Base-by-base conservation (phyloP, 2,797 vertebrate genomes). In the Acanthopagrus latus region DNA sequence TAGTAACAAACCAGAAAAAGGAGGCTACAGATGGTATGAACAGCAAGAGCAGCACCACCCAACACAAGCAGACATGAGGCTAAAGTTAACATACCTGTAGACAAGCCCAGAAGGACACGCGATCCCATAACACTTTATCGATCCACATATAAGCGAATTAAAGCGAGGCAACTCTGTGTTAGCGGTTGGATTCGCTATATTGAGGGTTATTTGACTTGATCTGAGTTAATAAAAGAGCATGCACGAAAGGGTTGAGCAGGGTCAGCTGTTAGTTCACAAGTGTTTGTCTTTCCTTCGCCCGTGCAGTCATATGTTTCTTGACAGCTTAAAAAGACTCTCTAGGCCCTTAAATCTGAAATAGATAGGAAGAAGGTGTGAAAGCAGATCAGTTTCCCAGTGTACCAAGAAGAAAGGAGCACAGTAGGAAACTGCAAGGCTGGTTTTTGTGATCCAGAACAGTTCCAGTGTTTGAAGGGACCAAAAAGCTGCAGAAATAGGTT, bases 311-410 rank as follows among this genome's bases (percentile, higher is more conserved):
- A 63, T 85, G 80, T 89, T 83, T 76, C 77, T 84, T 85, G 93
- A 81, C 60, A 84, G 81, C 82, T 92, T 92, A 87, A 93, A 59
- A 66, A 95, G 86, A 88, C 71, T 93, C 82, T 88, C 93, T 91
- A 95, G 94, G 86, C 93, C 95, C 86, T 78, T 95, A 93, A 91
- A 95, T 94, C 94, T 95, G 94, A 90, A 95, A 71, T 25, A 54
- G 52, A 54, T 93, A 84, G 81, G 16, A 83, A 83, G 87, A 10
- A 74, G 64, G 76, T 56, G 76, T 82, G 68, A 86, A 80, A 87
- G 71, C 43, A 89, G 75, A 81, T 89, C 76, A 90, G 84, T 80
- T 81, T 71, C 86, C 88, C 74, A 88, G 80, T 41, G 68, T 56
- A 89, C 81, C 78, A 81, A 82, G 80, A 90, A 66, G 67, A 82